phyloP scores from a whole-genome alignment of 2,888 invertebrate species.

The Trissoscelio sp. region DNA sequence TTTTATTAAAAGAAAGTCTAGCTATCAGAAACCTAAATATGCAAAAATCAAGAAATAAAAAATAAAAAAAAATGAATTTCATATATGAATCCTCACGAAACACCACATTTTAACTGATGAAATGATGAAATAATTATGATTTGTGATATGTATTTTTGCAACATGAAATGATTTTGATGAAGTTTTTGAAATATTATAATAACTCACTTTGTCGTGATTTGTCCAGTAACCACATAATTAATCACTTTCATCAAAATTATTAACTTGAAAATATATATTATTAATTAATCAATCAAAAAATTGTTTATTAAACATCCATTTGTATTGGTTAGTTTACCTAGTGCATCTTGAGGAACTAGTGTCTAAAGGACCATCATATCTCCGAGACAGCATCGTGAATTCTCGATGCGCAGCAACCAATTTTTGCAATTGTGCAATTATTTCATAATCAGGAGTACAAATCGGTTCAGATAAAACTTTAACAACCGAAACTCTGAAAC shows the following conservation, averaged over 20 bases:
- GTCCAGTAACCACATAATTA: not conserved
- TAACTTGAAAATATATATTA: constrained; percentile 6
- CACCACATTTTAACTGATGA: too few relatives aligned
- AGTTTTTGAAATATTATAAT: too few relatives aligned
- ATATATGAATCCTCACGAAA: too few relatives aligned
- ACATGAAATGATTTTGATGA: too few relatives aligned
- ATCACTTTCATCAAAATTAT: not conserved
- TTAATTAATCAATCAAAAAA: not conserved
- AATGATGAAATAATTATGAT: too few relatives aligned
- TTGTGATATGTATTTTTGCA: too few relatives aligned
- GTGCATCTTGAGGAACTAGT: constrained; percentile 83
- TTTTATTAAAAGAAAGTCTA: too few relatives aligned
- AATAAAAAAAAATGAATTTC: too few relatives aligned
- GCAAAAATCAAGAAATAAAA: too few relatives aligned
- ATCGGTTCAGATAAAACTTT: constrained; percentile 90
- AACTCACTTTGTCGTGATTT: not conserved
- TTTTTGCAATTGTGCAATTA: constrained; percentile 91
- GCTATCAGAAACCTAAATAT: too few relatives aligned
- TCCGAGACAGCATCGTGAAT: constrained; percentile 92
- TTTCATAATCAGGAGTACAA: constrained; percentile 90
- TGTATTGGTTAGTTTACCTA: constrained; percentile 73
- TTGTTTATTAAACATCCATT: not conserved
- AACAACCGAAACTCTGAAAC: constrained; percentile 90
- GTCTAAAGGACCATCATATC: constrained; percentile 87
- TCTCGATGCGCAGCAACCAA: constrained; percentile 94